phyloP scores from a whole-genome alignment of 2,113 vertebrate species.

The Orycteropus afer region DNA sequence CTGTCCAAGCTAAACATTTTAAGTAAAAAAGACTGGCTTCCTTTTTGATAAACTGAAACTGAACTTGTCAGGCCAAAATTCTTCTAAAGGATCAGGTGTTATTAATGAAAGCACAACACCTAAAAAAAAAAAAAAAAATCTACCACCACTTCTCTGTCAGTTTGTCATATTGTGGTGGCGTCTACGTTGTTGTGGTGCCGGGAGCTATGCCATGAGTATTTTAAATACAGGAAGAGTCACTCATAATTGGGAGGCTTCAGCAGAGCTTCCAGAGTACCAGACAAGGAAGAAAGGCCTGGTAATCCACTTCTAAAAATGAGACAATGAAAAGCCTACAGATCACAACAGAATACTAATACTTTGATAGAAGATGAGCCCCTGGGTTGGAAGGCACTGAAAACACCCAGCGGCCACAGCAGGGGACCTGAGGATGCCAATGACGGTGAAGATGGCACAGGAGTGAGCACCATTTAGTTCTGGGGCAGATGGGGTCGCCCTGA shows the following conservation, averaged over 20 bases:
- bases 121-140: neutral
- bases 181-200: neutral
- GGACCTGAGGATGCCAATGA: too few relatives aligned
- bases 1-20: constrained; percentile 70
- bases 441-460: too few relatives aligned
- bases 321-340: too few relatives aligned
- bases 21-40: constrained; percentile 12
- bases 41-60: constrained; percentile 52
- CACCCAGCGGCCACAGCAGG: too few relatives aligned
- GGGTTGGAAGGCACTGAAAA: too few relatives aligned
- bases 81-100: neutral
- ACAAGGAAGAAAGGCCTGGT: neutral
- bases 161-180: neutral
- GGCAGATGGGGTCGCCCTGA: too few relatives aligned
- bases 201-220: neutral
- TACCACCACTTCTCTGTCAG: neutral
- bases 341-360: too few relatives aligned
- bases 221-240: neutral
- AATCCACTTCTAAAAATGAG: neutral
- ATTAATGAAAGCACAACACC: neutral
- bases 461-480: too few relatives aligned
- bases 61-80: neutral
- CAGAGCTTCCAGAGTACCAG: neutral
- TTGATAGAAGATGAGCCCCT: too few relatives aligned
- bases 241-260: neutral